These are phyloP conservation scores for Trialeurodes vaporariorum DNA, from an alignment of 1,140 invertebrate genomes.

Conservation along the genomic window DNA sequence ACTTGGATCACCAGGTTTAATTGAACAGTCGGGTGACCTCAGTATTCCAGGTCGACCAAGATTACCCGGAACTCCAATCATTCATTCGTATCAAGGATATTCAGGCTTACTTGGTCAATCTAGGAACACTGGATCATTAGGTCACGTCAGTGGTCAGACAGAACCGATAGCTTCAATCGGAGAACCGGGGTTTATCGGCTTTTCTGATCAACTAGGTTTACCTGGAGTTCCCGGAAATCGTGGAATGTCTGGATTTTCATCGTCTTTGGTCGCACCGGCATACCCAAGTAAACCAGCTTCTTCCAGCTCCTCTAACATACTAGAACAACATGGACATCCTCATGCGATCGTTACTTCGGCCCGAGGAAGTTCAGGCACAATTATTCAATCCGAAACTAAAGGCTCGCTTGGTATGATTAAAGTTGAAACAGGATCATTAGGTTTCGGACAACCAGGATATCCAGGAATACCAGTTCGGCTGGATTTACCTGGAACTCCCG, in stretches of 20 bases:
- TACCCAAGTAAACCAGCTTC: conserved; percentile 23
- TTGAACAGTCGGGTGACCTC: conserved; percentile 6
- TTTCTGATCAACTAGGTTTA: conserved; percentile 17
- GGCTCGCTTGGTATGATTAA: not conserved
- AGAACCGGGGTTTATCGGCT: not conserved
- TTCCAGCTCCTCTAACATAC: conserved; percentile 12
- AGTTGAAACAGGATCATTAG: not conserved
- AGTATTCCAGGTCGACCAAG: not conserved
- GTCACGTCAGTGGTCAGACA: no score
- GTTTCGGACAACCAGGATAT: conserved; percentile 18
- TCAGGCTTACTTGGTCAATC: conserved; percentile 13
- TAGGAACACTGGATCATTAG: not conserved
- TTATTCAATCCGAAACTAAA: conserved; percentile 3
- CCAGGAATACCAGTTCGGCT: conserved; percentile 13
- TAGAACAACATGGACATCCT: not conserved
- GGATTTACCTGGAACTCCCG: conserved; percentile 18
- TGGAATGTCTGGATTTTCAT: conserved; percentile 9
- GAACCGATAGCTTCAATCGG: not conserved
- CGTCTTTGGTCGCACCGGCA: conserved; percentile 22
- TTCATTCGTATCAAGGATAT: conserved; percentile 5
- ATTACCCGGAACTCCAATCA: not conserved
- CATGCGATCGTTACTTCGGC: not conserved
- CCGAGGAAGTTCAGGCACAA: not conserved
- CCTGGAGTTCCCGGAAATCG: conserved; percentile 15
- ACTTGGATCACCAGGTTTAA: conserved; percentile 2